Conservation (phyloP, 2,888 invertebrate genomes). For the Chouioia cunea region DNA sequence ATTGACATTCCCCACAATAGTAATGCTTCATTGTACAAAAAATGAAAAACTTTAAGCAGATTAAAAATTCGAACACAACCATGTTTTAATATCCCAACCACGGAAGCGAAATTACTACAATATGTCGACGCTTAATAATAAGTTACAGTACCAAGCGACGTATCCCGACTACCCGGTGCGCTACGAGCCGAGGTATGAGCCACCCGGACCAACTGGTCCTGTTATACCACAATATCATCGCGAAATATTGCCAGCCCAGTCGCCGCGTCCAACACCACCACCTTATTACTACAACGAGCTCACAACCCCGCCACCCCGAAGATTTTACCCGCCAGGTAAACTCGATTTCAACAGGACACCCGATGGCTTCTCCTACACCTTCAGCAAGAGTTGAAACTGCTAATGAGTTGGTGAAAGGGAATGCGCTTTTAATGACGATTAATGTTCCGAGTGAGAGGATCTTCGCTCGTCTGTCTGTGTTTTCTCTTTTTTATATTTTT, state of each 20-base stretch:
- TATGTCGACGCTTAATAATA: too few relatives aligned
- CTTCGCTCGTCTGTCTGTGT: not conserved
- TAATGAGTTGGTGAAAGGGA: not conserved
- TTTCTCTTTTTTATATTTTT: too few relatives aligned
- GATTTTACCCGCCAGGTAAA: conserved; percentile 88
- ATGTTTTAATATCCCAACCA: too few relatives aligned
- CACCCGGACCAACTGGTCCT: conserved; percentile 46
- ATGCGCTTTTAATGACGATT: not conserved
- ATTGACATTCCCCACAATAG: too few relatives aligned
- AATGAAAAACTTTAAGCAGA: too few relatives aligned
- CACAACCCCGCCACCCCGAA: conserved; percentile 79
- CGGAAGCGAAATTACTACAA: too few relatives aligned
- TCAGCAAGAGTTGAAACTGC: conserved; percentile 75
- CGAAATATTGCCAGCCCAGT: conserved; percentile 44
- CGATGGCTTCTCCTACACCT: conserved; percentile 89
- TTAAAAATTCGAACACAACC: too few relatives aligned
- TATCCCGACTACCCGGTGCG: conserved; percentile 39
- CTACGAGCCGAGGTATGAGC: conserved; percentile 30
- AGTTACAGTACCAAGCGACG: conserved; percentile 32
- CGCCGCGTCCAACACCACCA: conserved; percentile 60
- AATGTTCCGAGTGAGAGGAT: conserved; percentile 18
- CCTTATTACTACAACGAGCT: conserved; percentile 72
- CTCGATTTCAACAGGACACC: conserved; percentile 88
- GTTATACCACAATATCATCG: conserved; percentile 45
- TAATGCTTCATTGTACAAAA: too few relatives aligned